These are phyloP conservation scores for Pygmarrhopalites habei DNA, from an alignment of 1,140 invertebrate genomes.

Conservation along the genomic window DNA sequence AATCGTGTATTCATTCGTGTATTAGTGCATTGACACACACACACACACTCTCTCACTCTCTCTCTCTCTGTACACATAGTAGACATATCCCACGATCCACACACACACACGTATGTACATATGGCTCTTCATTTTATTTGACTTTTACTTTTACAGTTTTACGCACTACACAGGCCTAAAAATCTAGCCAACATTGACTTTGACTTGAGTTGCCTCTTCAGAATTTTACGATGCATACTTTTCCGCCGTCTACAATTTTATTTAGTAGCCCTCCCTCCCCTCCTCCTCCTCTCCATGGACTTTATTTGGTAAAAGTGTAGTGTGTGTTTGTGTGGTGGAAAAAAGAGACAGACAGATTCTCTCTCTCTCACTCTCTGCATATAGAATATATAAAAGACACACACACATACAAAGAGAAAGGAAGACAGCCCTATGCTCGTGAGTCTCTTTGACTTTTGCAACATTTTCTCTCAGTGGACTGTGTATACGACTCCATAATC, in stretches of 20 bases:
- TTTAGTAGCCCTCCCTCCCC: no score
- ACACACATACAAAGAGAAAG: background rate
- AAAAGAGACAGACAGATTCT: no score
- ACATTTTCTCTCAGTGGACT: background rate
- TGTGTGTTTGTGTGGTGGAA: no score
- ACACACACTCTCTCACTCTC: no score
- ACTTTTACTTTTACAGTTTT: conserved; percentile 9
- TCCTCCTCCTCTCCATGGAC: background rate
- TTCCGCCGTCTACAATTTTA: conserved; percentile 6
- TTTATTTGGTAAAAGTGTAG: no score
- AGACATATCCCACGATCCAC: no score
- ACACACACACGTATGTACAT: background rate
- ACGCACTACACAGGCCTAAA: background rate
- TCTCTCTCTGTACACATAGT: no score
- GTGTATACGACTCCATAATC: background rate
- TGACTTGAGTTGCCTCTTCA: conserved; percentile 15
- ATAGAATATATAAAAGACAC: no score
- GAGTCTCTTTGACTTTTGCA: background rate
- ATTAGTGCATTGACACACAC: background rate
- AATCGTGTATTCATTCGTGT: conserved; percentile 21
- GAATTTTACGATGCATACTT: conserved; percentile 6
- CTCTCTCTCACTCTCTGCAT: no score
- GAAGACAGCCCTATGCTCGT: background rate
- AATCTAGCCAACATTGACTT: conserved; percentile 10
- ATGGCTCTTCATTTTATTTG: conserved; percentile 13